Percentiles rank a stretch among this genome's conserved stretches.
phyloP scores from a whole-genome alignment of 2,797 vertebrate genomes.

The Bradypus variegatus region DNA sequence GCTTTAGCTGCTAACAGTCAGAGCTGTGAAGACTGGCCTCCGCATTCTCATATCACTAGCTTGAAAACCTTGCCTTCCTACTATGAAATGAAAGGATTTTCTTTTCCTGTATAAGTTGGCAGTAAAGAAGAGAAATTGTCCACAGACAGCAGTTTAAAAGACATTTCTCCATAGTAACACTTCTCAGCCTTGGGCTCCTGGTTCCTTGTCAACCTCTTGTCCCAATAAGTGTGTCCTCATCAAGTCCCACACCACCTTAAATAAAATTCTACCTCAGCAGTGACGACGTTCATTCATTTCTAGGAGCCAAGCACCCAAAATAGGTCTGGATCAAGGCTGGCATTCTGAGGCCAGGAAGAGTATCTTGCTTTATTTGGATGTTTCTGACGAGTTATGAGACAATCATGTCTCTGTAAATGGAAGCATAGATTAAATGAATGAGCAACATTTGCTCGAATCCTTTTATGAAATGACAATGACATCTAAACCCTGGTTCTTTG shows the following conservation, averaged over 20 bases:
- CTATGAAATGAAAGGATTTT: neutral
- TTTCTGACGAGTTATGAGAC: slow-evolving; percentile 12
- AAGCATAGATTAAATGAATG: neutral
- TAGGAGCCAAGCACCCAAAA: neutral
- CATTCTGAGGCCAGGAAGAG: neutral
- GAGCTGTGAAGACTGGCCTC: neutral
- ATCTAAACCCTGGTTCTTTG: neutral
- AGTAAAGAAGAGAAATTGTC: neutral
- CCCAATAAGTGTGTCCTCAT: neutral
- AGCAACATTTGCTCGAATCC: slow-evolving; percentile 12
- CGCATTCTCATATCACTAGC: neutral
- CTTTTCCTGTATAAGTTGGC: neutral
- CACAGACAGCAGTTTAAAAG: neutral
- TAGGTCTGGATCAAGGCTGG: neutral
- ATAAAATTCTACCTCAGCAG: neutral
- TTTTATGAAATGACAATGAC: slow-evolving; percentile 1
- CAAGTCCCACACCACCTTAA: neutral
- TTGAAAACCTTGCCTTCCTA: neutral
- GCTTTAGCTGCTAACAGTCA: neutral
- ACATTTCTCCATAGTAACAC: neutral
- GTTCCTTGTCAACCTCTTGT: neutral
- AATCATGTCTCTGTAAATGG: neutral
- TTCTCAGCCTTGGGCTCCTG: neutral
- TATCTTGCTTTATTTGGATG: neutral
- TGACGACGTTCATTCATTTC: neutral